phyloP scores from a whole-genome alignment of 2,113 vertebrate species.

The Opisthocomus hoazin region DNA sequence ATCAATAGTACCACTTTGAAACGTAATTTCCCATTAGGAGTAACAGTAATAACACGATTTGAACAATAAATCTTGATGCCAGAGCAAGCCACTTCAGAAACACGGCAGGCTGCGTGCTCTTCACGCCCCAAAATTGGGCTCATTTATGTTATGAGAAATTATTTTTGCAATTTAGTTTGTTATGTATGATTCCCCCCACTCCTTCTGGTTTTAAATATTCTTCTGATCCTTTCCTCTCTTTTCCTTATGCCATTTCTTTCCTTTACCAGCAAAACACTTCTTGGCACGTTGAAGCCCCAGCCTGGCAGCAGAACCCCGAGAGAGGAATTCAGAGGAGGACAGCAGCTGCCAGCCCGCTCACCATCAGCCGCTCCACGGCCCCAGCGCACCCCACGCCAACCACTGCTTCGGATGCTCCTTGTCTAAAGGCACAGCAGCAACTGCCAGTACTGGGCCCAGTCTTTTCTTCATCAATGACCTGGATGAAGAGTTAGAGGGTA shows the following conservation, averaged over 20 bases:
- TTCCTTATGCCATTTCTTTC: background rate
- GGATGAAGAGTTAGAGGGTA: too few species aligned
- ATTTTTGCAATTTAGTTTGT: background rate
- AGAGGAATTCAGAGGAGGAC: background rate
- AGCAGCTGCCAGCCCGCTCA: background rate
- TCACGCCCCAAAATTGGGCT: background rate
- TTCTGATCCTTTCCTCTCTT: background rate
- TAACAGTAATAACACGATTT: background rate
- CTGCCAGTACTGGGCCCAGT: too few species aligned
- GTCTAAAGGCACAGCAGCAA: background rate
- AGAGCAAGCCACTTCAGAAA: background rate
- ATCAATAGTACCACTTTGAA: background rate
- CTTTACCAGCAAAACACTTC: background rate
- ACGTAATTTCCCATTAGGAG: background rate
- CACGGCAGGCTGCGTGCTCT: background rate
- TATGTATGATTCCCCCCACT: background rate
- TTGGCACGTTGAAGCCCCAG: background rate
- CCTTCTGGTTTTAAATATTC: background rate
- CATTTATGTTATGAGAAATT: background rate
- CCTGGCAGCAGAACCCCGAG: background rate
- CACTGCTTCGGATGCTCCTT: background rate
- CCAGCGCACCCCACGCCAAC: background rate
- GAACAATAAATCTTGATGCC: background rate
- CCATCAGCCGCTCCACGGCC: background rate
- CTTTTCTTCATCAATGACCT: too few species aligned